These are phyloP conservation scores for Andrena bicolor DNA, from an alignment of 2,888 invertebrate genomes.

Conservation along the genomic window DNA sequence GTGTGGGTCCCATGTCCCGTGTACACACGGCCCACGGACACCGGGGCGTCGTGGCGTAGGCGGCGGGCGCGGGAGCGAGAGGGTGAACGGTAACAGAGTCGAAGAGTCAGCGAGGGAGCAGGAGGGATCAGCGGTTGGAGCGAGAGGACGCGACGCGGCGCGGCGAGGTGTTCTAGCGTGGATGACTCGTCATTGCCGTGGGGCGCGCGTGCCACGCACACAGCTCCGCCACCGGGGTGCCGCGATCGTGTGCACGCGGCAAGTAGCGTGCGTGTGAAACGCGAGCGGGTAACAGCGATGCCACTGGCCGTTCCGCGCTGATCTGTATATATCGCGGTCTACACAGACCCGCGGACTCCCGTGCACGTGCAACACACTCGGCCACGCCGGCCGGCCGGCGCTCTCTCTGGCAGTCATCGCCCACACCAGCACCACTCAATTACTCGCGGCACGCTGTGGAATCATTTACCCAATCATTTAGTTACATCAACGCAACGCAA, in stretches of 20 bases:
- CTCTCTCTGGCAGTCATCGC: slow-evolving; percentile 74
- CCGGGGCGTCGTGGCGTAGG: slow-evolving; percentile 23
- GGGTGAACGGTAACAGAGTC: slow-evolving; percentile 59
- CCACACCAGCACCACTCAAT: slow-evolving; percentile 83
- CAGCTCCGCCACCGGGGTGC: slow-evolving; percentile 38
- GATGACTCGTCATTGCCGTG: slow-evolving; percentile 85
- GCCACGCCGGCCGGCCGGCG: slow-evolving; percentile 31
- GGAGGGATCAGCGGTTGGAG: slow-evolving; percentile 34
- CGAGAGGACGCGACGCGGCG: slow-evolving; percentile 57
- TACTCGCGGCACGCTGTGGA: slow-evolving; percentile 84
- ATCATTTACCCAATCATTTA: slow-evolving; percentile 85
- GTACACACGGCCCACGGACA: slow-evolving; percentile 55
- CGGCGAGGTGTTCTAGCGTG: slow-evolving; percentile 84
- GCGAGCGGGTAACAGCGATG: slow-evolving; percentile 48
- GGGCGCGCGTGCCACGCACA: slow-evolving; percentile 84
- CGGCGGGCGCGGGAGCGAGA: slow-evolving; percentile 53
- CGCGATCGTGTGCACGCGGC: slow-evolving; percentile 54
- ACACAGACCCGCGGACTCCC: slow-evolving; percentile 7
- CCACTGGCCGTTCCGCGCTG: slow-evolving; percentile 33
- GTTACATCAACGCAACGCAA: slow-evolving; percentile 84
- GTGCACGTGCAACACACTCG: slow-evolving; percentile 32
- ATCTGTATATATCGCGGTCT: slow-evolving; percentile 28
- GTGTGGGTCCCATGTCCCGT: slow-evolving; percentile 58
- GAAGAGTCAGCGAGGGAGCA: slow-evolving; percentile 57
- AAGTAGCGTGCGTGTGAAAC: slow-evolving; percentile 61